Evolutionary conservation across 2,113 vertebrate species (phyloP).

Genomic region (Quiscalus mexicanus): DNA sequence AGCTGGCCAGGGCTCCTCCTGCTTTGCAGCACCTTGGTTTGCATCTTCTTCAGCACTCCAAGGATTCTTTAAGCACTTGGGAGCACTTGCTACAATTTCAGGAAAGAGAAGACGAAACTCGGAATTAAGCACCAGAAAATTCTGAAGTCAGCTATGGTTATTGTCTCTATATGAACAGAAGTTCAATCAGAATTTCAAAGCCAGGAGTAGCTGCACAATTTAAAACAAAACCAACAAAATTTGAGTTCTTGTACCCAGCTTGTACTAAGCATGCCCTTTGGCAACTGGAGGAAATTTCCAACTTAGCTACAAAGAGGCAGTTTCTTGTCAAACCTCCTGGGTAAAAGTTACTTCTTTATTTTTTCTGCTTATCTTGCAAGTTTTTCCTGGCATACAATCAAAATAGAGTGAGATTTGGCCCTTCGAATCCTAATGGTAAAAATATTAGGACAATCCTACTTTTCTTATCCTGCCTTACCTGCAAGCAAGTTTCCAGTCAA

Average conservation of each 20-base stretch:
- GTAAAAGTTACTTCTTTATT: not conserved
- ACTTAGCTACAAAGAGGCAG: not conserved
- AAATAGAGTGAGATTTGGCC: fast-evolving
- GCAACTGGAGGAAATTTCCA: not conserved
- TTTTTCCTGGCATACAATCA: not conserved
- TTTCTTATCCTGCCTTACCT: constrained; percentile 70
- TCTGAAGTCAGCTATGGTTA: not conserved
- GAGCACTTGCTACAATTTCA: constrained; percentile 84
- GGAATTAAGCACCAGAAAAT: not conserved
- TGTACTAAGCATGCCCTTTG: not conserved
- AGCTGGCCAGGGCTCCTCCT: constrained; percentile 91
- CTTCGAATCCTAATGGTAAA: not conserved
- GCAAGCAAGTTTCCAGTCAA: constrained; percentile 92
- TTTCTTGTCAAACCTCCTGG: not conserved
- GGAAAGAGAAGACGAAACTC: not conserved
- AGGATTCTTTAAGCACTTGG: constrained; percentile 89
- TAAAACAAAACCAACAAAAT: not conserved
- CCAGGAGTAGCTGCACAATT: not conserved
- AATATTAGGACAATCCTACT: not conserved
- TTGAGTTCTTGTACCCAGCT: not conserved
- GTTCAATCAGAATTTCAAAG: not conserved
- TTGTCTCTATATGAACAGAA: not conserved
- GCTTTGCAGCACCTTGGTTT: constrained; percentile 73
- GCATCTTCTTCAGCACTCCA: constrained; percentile 89
- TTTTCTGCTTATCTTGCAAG: not conserved